Evolutionary conservation across 2,888 invertebrate genomes (phyloP).

Genomic region (Eubasilissa splendida): DNA sequence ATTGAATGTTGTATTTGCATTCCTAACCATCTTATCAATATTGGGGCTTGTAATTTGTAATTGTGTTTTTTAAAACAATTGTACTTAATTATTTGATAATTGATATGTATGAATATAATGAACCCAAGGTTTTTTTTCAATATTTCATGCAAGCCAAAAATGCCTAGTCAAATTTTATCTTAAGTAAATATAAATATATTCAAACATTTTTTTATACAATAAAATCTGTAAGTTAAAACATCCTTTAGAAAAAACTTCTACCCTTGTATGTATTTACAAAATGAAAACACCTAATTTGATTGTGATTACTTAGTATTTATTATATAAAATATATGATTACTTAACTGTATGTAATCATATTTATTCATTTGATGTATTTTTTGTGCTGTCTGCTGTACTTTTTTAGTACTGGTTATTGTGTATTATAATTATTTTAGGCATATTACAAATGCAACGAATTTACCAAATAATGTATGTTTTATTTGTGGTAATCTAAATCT

Average conservation of each 20-base stretch:
- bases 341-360: background rate
- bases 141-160: constrained; percentile 14
- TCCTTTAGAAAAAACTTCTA: background rate
- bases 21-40: background rate
- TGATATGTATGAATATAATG: background rate
- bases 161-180: constrained; percentile 28
- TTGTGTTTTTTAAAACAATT: background rate
- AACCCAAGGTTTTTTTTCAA: constrained; percentile 15
- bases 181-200: constrained; percentile 33
- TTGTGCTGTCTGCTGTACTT: constrained; percentile 9
- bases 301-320: constrained; percentile 30
- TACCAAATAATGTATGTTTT: background rate
- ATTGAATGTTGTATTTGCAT: background rate
- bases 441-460: too few relatives aligned
- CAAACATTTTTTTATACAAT: constrained; percentile 7
- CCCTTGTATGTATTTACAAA: background rate
- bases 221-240: background rate
- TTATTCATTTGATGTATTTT: background rate
- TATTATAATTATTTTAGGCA: background rate
- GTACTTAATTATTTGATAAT: background rate
- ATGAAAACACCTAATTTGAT: constrained; percentile 7
- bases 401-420: background rate
- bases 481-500: background rate
- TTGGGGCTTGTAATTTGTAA: background rate
- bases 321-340: background rate